A percentile compares a stretch with the other conserved stretches of the same genome.
These are phyloP conservation scores for Psophia crepitans DNA, from an alignment of 2,113 vertebrate species.

Conservation along the genomic window DNA sequence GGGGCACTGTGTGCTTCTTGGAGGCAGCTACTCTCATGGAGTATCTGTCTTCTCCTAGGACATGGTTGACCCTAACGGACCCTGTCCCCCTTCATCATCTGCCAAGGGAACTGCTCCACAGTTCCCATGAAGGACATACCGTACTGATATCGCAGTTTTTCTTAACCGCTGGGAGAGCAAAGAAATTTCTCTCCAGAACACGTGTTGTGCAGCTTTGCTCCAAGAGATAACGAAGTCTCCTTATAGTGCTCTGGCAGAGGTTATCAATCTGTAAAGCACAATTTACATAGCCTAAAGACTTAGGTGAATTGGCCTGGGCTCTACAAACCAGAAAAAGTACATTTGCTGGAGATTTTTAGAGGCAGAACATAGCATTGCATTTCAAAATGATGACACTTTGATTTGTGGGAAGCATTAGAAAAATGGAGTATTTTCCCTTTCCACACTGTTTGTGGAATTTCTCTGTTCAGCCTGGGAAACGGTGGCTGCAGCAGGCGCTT, in stretches of 20 bases:
- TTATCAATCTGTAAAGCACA: neutral
- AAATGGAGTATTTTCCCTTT: neutral
- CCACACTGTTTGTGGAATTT: accelerated
- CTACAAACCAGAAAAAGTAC: neutral
- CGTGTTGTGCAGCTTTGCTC: neutral
- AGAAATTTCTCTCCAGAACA: neutral
- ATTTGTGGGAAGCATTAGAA: neutral
- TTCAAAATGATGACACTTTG: accelerated
- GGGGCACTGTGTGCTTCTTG: neutral
- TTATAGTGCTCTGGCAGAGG: no score
- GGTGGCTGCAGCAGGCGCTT: neutral
- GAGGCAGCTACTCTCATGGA: neutral
- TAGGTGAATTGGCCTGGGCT: neutral
- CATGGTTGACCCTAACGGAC: no score
- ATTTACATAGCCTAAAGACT: neutral
- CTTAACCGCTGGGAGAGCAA: neutral
- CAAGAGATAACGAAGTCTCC: neutral
- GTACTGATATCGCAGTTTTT: accelerated
- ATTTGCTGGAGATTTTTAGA: neutral
- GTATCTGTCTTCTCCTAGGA: neutral
- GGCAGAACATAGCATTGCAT: neutral
- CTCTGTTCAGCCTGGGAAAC: neutral
- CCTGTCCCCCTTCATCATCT: neutral
- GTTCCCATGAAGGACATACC: accelerated
- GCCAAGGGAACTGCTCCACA: neutral